A percentile compares a stretch with the other conserved stretches of the same genome.
These are phyloP conservation scores for Chiloscyllium plagiosum DNA, from an alignment of 2,113 vertebrate genomes.

Conservation along the genomic window DNA sequence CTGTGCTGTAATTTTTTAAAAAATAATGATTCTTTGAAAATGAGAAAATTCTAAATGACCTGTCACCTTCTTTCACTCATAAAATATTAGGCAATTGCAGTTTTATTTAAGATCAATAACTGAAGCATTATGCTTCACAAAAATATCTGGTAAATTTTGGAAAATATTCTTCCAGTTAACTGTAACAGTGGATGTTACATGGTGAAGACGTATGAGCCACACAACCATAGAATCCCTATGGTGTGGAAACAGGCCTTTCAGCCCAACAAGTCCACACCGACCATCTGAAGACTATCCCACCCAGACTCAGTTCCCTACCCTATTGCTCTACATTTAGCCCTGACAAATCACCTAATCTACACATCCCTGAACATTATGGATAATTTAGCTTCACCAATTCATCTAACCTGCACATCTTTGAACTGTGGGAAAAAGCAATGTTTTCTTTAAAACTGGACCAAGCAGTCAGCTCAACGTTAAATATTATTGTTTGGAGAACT, in stretches of 20 bases:
- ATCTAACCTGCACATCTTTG: too few relatives aligned
- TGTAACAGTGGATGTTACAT: neutral
- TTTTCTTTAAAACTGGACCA: neutral
- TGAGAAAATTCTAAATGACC: neutral
- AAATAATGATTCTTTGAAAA: neutral
- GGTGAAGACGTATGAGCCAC: neutral
- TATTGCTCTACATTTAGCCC: too few relatives aligned
- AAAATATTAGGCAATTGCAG: neutral
- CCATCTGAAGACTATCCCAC: too few relatives aligned
- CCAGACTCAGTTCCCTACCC: too few relatives aligned
- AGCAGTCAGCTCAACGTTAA: neutral
- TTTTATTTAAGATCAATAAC: neutral
- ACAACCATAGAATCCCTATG: too few relatives aligned
- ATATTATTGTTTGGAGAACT: neutral
- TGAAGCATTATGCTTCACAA: neutral
- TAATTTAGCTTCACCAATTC: too few relatives aligned
- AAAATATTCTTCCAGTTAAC: neutral
- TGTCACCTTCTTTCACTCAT: neutral
- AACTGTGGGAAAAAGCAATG: neutral
- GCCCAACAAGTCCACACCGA: too few relatives aligned
- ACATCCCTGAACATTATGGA: too few relatives aligned
- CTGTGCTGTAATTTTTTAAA: neutral
- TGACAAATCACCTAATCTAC: too few relatives aligned
- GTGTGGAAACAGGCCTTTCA: too few relatives aligned
- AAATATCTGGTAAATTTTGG: neutral